Conservation (phyloP, 2,888 invertebrate genomes). For the Dermolepida albohirtum region DNA sequence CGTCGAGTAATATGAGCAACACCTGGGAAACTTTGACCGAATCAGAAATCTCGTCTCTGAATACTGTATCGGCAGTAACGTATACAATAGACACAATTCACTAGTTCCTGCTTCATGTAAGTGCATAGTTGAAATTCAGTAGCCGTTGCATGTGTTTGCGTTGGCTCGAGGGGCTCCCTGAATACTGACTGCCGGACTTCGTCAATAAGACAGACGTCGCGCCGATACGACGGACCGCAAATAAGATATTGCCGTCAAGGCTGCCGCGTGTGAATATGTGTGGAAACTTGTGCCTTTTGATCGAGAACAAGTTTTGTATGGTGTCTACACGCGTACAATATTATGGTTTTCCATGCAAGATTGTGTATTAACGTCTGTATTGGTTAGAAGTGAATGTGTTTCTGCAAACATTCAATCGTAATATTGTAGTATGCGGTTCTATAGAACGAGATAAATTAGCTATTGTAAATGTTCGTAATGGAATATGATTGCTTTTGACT, state of each 20-base stretch:
- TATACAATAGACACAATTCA: slow-evolving; percentile 46
- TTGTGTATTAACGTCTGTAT: background rate
- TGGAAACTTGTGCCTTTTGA: slow-evolving; percentile 36
- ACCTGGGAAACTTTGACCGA: slow-evolving; percentile 60
- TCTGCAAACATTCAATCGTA: too few relatives aligned
- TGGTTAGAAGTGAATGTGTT: too few relatives aligned
- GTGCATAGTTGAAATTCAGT: slow-evolving; percentile 34
- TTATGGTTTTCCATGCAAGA: background rate
- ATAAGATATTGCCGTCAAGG: slow-evolving; percentile 36
- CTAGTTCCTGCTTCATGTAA: slow-evolving; percentile 2
- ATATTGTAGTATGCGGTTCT: background rate
- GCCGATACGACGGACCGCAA: slow-evolving; percentile 37
- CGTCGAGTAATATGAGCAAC: slow-evolving; percentile 53
- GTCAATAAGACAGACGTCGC: slow-evolving; percentile 46
- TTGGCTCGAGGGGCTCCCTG: slow-evolving; percentile 3
- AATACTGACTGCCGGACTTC: slow-evolving; percentile 46
- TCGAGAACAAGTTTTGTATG: slow-evolving; percentile 40
- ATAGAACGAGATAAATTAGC: slow-evolving; percentile 19
- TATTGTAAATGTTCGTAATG: slow-evolving; percentile 20
- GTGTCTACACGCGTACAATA: slow-evolving; percentile 19
- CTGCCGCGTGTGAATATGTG: background rate
- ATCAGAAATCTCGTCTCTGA: slow-evolving; percentile 36
- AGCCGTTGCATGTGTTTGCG: background rate
- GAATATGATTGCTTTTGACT: slow-evolving; percentile 15
- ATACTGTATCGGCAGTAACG: slow-evolving; percentile 41